Evolutionary conservation across 2,888 invertebrate genomes (phyloP).

Genomic region (Operophtera brumata): DNA sequence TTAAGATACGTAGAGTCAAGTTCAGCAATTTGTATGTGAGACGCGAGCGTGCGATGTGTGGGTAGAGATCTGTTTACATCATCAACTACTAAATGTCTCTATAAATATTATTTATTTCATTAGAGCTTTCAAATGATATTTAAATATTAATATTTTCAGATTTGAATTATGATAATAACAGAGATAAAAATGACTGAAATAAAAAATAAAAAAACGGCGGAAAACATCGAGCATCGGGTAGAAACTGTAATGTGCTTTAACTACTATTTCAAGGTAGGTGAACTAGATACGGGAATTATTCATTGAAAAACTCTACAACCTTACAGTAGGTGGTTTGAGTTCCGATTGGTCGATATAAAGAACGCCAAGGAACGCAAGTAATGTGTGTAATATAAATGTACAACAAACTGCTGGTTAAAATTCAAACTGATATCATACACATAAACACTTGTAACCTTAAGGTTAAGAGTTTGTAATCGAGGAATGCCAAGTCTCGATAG

Average conservation of each 20-base stretch:
- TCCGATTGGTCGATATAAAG: not conserved
- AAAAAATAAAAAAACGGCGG: slow-evolving; percentile 2
- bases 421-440: slow-evolving; percentile 17
- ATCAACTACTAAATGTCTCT: slow-evolving; percentile 23
- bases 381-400: not conserved
- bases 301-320: too few species aligned
- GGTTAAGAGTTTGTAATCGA: slow-evolving; percentile 44
- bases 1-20: slow-evolving; percentile 45
- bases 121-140: slow-evolving; percentile 24
- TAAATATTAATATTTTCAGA: slow-evolving; percentile 17
- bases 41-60: slow-evolving; percentile 34
- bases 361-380: not conserved
- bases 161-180: slow-evolving; percentile 19
- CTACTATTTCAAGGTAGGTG: too few species aligned
- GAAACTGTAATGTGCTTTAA: too few species aligned
- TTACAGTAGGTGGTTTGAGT: too few species aligned
- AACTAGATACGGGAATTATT: too few species aligned
- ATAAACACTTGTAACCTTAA: slow-evolving; percentile 39
- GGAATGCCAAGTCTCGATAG: slow-evolving; percentile 55
- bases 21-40: slow-evolving; percentile 48
- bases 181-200: slow-evolving; percentile 16
- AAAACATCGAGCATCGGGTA: too few species aligned
- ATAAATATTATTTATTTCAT: slow-evolving; percentile 23
- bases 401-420: not conserved
- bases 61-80: slow-evolving; percentile 36